Conservation (phyloP, 2,888 invertebrate genomes). For the Anthoptus insignis region DNA sequence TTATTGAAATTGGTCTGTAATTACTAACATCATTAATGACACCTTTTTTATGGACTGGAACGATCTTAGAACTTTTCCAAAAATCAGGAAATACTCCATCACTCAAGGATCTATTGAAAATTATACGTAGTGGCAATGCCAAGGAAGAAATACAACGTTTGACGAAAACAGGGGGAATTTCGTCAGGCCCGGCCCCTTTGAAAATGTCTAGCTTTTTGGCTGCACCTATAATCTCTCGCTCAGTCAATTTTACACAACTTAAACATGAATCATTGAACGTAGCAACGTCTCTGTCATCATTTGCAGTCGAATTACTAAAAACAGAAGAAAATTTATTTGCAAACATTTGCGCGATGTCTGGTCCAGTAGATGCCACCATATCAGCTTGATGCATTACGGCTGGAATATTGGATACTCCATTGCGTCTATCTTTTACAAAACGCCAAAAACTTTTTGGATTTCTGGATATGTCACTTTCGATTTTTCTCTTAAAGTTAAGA, state of each 20-base stretch:
- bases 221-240: background rate
- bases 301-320: background rate
- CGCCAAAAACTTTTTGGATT: background rate
- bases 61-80: slow-evolving; percentile 18
- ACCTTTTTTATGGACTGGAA: slow-evolving; percentile 30
- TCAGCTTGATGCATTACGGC: background rate
- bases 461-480: background rate
- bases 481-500: too few species aligned
- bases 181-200: slow-evolving; percentile 26
- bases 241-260: too few species aligned
- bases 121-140: background rate
- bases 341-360: background rate
- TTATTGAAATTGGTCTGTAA: slow-evolving; percentile 27
- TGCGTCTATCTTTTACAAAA: background rate
- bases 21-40: background rate
- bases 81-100: slow-evolving; percentile 21
- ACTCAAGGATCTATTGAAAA: background rate
- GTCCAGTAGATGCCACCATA: background rate
- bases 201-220: background rate
- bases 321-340: background rate
- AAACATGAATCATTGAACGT: too few species aligned
- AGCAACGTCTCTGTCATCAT: too few species aligned
- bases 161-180: slow-evolving; percentile 24
- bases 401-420: background rate
- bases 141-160: slow-evolving; percentile 18